Evolutionary conservation across 2,888 invertebrate genomes (phyloP), one percentile per base, ranked within the genome.

Genomic region (Lamproptera curius): DNA sequence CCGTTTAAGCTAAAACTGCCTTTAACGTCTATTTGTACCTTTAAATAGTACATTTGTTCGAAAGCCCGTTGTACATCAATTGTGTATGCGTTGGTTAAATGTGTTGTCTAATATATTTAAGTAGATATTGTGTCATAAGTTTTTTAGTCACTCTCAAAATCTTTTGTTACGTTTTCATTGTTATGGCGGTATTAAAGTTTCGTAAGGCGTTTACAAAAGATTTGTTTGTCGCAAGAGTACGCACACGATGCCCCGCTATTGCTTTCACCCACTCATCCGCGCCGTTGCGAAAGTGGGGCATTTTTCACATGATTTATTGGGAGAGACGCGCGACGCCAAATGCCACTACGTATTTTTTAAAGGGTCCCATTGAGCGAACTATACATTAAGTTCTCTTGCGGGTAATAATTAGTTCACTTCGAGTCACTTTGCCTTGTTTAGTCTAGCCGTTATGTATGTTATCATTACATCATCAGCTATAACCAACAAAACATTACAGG

Each of bases 271-370:
- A 43, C 43, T 34, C 48, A 49, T 49, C 48, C 44, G 40, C 40
- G 28, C 17, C 16, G 34, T 44, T 36, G 40, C 48, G 49, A 49
- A 49, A 49, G 49, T 49, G 20, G 49, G 49, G 49, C 49, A 44
- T 44, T 49, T 49, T 49, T 49, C 49, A 44, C 40, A 49, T 49
- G 49, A 49, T 49, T 49, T 49, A 49, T 49, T 49, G 49, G 44
- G 43, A 49, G 40, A 44, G 40, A 49, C 39, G 44, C 33, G 40
- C 40, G 26, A 15, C 36, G 43, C 36, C 44, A 40, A 43, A 40
- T 41, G 49, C 31, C 49, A 36, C 44, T 28, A 35, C 23, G 33
- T 36, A 36, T 44, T 44, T 49, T 49, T 26, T 43, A 44, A 44
- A 40, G 44, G 48, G 38, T 39, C 28, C 34, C 39, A 2, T 28